Evolutionary conservation across 2,888 invertebrate species (phyloP).

Genomic region (Parasteatoda lunata): DNA sequence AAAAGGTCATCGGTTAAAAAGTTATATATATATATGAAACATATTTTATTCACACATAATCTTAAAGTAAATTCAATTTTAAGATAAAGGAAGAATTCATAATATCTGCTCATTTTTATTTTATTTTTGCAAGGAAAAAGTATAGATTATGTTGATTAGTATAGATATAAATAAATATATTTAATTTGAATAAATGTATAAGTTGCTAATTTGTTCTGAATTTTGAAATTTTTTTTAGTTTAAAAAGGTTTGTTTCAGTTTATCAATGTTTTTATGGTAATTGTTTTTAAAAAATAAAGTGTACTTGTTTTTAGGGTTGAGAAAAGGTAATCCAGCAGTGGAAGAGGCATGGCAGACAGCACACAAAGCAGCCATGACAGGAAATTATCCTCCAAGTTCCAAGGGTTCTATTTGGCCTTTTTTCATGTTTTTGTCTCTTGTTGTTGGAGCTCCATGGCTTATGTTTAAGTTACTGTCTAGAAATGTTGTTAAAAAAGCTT

Average conservation of each 20-base stretch:
- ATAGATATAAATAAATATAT: too few relatives aligned
- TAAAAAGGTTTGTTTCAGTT: background rate
- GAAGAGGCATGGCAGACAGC: slow-evolving; percentile 74
- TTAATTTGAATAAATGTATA: too few relatives aligned
- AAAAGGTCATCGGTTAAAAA: too few relatives aligned
- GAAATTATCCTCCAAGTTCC: background rate
- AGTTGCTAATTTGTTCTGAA: too few relatives aligned
- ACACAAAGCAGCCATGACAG: slow-evolving; percentile 1
- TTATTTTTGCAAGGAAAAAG: too few relatives aligned
- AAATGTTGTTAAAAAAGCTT: slow-evolving; percentile 72
- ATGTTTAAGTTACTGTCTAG: slow-evolving; percentile 85
- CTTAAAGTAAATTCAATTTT: too few relatives aligned
- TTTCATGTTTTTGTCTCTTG: slow-evolving; percentile 88
- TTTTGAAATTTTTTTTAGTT: background rate
- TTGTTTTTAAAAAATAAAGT: background rate
- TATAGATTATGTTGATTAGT: too few relatives aligned
- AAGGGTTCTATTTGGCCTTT: slow-evolving; percentile 86
- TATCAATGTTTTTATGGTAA: background rate
- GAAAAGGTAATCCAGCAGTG: slow-evolving; percentile 72
- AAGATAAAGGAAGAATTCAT: too few relatives aligned
- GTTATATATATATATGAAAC: too few relatives aligned
- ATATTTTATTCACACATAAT: too few relatives aligned
- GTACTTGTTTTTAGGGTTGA: slow-evolving; percentile 72
- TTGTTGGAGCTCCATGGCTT: slow-evolving; percentile 93
- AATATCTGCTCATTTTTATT: too few relatives aligned